Base-by-base conservation (phyloP, 2,888 invertebrate genomes). In the Nipponacmea schrenckii region DNA sequence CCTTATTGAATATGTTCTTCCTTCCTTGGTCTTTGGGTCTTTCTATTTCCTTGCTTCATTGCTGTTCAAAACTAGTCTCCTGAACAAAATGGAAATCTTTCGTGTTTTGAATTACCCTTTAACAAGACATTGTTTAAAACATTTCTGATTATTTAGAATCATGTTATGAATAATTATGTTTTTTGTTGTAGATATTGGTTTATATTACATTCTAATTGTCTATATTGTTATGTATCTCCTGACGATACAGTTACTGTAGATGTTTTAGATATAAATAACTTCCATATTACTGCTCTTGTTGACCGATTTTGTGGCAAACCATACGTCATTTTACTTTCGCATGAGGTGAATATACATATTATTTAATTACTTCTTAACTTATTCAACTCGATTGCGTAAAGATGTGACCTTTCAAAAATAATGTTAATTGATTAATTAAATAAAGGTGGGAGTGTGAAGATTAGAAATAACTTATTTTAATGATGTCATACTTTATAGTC, bases 161-260 rank as follows among this genome's bases (percentile, higher is more conserved):
- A 39, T 8, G 10, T 56, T 24, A 48, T 48, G 17, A 20, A 24
- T 24, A 24, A n/a, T 7, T 12, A 0, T 20, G 20, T 63, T 45
- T 24, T 71, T 17, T 73, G 17, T 65, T 70, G 10, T 73, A 84
- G 85, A 63, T 83, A 82, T 68, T 84, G 84, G 83, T 83, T 76
- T 71, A 80, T 81, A 4, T 69, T 83, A 14, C 77, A 81, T 64
- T 81, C 80, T 20, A 80, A 76, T 1, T 80, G 80, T 26, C 69
- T 84, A 27, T 84, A 80, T 73, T 80, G 80, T 67, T 84, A 84
- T 69, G 77, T 80, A 17, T 80, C 80, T 8, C 76, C 80, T 8
- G 76, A 80, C n/a, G 84, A 84, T 69, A 72, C 74, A 62, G 74
- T 82, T 17, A 82, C 84, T 0, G 80, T 80, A 24, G 83, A 84